Evolutionary conservation across 92 coral and sea anemone genomes (phyloP).

Genomic region (Actinernus sp.): DNA sequence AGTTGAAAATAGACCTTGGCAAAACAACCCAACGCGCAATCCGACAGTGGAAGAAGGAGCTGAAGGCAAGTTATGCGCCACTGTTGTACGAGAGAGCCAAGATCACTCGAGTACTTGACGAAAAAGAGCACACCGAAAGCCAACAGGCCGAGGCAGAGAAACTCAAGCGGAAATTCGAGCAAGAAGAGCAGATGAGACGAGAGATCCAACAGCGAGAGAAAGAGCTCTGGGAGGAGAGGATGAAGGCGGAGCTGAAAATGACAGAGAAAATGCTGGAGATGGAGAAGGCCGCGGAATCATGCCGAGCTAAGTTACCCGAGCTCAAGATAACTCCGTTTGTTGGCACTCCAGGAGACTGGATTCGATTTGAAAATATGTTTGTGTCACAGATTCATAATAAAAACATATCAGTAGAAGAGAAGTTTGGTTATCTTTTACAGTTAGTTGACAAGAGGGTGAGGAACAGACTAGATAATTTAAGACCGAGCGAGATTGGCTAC

Average conservation of each 20-base stretch:
- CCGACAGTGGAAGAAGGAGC: conserved; percentile 59
- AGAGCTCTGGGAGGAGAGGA: conserved; percentile 45
- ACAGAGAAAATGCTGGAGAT: conserved; percentile 50
- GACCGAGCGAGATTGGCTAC: conserved; percentile 51
- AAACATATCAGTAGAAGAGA: conserved; percentile 59
- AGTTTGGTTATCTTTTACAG: conserved; percentile 64
- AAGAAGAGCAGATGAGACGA: conserved; percentile 44
- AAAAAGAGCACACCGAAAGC: conserved; percentile 5
- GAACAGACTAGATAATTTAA: conserved; percentile 38
- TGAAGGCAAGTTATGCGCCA: conserved; percentile 7
- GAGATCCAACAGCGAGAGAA: conserved; percentile 47
- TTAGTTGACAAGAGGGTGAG: conserved; percentile 54
- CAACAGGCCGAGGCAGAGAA: conserved; percentile 30
- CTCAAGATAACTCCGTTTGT: conserved; percentile 55
- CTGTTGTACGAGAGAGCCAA: conserved; percentile 2
- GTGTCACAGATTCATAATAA: conserved; percentile 44
- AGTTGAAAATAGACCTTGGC: conserved; percentile 23
- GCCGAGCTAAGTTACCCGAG: conserved; percentile 34
- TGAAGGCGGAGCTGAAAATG: conserved; percentile 33
- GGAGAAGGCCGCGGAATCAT: conserved; percentile 31
- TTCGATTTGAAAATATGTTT: conserved; percentile 67
- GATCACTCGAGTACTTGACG: conserved; percentile 20
- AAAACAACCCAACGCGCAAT: conserved; percentile 32
- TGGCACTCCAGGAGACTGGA: conserved; percentile 64
- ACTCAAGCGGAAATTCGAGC: conserved; percentile 30